These are phyloP conservation scores for Diabrotica balteata DNA, from an alignment of 2,888 invertebrate genomes.

Conservation along the genomic window DNA sequence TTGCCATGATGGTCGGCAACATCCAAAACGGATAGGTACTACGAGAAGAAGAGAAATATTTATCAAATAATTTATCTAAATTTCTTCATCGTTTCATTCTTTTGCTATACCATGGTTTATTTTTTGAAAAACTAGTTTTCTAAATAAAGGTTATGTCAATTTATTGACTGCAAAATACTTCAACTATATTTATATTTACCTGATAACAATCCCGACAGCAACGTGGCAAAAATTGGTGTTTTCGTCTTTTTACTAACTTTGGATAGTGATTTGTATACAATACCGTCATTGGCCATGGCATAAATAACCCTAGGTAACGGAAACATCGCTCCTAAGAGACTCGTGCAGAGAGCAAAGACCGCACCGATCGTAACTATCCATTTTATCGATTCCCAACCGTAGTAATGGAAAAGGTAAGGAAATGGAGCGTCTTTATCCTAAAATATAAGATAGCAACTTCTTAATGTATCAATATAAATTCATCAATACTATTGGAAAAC, in stretches of 20 bases:
- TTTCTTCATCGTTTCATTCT: too few relatives aligned
- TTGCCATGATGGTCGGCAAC: too few relatives aligned
- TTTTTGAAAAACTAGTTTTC: too few relatives aligned
- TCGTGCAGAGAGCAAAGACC: conserved; percentile 89
- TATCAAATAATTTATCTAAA: too few relatives aligned
- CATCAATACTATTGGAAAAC: too few relatives aligned
- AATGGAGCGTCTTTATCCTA: conserved; percentile 86
- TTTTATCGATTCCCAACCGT: conserved; percentile 79
- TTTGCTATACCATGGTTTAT: too few relatives aligned
- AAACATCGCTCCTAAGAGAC: conserved; percentile 86
- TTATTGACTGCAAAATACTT: too few relatives aligned
- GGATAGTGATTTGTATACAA: conserved; percentile 78
- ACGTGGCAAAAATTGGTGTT: conserved; percentile 81
- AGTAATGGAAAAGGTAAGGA: conserved; percentile 80
- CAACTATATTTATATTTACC: conserved; percentile 59
- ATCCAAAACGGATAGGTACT: too few relatives aligned
- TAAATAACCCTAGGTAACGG: conserved; percentile 87
- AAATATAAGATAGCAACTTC: conserved; percentile 37
- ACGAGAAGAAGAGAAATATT: too few relatives aligned
- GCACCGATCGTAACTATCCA: conserved; percentile 93
- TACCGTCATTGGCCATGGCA: conserved; percentile 89
- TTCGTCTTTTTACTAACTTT: conserved; percentile 75
- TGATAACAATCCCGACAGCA: conserved; percentile 77
- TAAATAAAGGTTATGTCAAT: too few relatives aligned
- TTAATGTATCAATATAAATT: too few relatives aligned